A percentile compares a stretch with the other conserved stretches of the same genome.
phyloP scores from a whole-genome alignment of 2,113 vertebrate species.

The Romanogobio albipinnatus region DNA sequence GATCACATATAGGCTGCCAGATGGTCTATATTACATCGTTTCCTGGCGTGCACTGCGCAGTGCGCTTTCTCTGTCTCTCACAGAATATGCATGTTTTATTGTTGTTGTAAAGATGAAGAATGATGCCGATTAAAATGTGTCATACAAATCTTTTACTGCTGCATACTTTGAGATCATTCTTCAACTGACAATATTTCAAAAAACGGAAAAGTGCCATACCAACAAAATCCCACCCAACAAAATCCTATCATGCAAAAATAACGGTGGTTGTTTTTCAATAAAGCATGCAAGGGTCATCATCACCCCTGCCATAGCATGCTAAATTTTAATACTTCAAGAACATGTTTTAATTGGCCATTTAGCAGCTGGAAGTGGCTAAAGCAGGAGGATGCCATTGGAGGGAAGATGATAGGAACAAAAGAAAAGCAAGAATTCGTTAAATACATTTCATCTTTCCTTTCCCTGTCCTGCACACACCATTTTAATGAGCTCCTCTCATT shows the following conservation, averaged over 20 bases:
- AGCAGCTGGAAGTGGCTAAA: slow-evolving; percentile 63
- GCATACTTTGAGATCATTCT: neutral
- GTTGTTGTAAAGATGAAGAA: neutral
- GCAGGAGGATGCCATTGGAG: slow-evolving; percentile 45
- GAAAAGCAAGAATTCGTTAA: slow-evolving; percentile 61
- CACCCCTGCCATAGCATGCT: neutral
- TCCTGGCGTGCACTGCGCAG: neutral
- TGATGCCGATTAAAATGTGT: neutral
- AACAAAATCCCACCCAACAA: neutral
- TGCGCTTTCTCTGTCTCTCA: neutral
- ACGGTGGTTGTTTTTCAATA: neutral
- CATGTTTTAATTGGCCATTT: slow-evolving; percentile 71
- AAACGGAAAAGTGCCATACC: neutral
- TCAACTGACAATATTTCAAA: neutral
- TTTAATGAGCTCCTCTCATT: slow-evolving; percentile 74
- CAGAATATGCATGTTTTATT: neutral
- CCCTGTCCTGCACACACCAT: slow-evolving; percentile 54
- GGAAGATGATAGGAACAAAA: slow-evolving; percentile 14
- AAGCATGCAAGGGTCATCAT: neutral
- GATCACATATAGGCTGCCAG: neutral
- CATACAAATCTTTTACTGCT: neutral
- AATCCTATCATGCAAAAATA: neutral
- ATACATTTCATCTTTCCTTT: slow-evolving; percentile 49
- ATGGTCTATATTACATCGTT: neutral
- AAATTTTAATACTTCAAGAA: slow-evolving; percentile 57